Percentiles rank a stretch among this genome's conserved stretches.
Conservation (phyloP, 1,140 invertebrate genomes). For the Globodera rostochiensis region DNA sequence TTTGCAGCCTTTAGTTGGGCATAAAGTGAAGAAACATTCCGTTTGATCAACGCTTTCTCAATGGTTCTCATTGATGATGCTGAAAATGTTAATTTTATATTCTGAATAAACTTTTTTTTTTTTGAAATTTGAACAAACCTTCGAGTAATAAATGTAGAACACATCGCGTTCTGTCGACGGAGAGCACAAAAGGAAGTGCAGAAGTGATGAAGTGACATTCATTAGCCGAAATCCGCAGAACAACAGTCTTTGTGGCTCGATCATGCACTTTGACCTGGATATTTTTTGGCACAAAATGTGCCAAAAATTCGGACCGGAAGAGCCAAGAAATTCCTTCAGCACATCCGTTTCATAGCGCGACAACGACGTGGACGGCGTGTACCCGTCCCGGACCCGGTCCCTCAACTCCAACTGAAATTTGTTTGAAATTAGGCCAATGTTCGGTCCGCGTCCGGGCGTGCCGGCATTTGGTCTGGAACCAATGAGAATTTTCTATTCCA, state of each 20-base stretch:
- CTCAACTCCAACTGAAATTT: slow-evolving; percentile 35
- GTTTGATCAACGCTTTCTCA: slow-evolving; percentile 20
- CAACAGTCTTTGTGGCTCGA: slow-evolving; percentile 25
- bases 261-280: slow-evolving; percentile 37
- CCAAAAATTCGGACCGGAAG: slow-evolving; percentile 23
- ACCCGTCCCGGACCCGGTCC: slow-evolving; percentile 51
- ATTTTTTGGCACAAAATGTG: background rate
- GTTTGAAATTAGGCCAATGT: background rate
- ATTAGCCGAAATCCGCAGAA: slow-evolving; percentile 24
- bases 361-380: slow-evolving; percentile 52
- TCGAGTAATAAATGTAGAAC: slow-evolving; percentile 10
- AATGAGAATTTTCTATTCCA: no score
- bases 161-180: background rate
- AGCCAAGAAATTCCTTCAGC: slow-evolving; percentile 52
- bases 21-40: slow-evolving; percentile 32
- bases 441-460: background rate
- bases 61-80: slow-evolving; percentile 39
- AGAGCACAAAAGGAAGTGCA: slow-evolving; percentile 33
- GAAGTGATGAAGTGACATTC: slow-evolving; percentile 30
- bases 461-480: no score
- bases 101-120: background rate
- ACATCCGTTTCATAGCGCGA: slow-evolving; percentile 56
- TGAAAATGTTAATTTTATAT: background rate
- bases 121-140: slow-evolving; percentile 9
- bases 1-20: background rate